These are phyloP conservation scores for Falcaria lacertinaria DNA, from an alignment of 2,888 invertebrate genomes.

Conservation along the genomic window DNA sequence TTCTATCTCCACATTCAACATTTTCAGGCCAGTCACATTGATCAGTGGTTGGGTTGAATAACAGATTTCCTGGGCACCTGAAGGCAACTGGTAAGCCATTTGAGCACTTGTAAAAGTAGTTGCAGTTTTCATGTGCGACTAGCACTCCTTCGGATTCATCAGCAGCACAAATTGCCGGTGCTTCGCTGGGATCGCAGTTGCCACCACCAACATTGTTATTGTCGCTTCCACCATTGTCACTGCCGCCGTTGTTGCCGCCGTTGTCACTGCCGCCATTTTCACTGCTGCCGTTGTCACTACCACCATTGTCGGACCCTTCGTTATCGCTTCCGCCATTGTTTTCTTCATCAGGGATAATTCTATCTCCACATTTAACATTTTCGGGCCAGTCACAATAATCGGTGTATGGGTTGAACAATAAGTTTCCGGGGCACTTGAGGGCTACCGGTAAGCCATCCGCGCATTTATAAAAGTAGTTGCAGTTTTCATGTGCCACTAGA, in stretches of 20 bases:
- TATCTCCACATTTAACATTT: slow-evolving; percentile 20
- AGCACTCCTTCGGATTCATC: slow-evolving; percentile 17
- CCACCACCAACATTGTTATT: slow-evolving; percentile 3
- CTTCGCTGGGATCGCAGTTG: slow-evolving; percentile 25
- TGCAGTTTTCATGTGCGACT: slow-evolving; percentile 34
- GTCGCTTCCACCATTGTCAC: slow-evolving; percentile 5
- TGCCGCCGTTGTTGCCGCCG: slow-evolving; percentile 5
- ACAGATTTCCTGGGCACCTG: slow-evolving; percentile 14
- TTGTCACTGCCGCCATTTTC: slow-evolving; percentile 6
- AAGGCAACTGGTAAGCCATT: slow-evolving; percentile 21
- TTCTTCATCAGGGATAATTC: slow-evolving; percentile 3
- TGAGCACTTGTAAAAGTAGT: slow-evolving; percentile 30
- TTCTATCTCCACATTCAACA: slow-evolving; percentile 29
- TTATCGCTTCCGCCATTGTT: slow-evolving; percentile 1
- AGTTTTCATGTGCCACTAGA: slow-evolving; percentile 27
- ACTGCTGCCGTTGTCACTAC: slow-evolving; percentile 4
- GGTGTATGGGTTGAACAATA: slow-evolving; percentile 27
- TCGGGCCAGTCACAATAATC: slow-evolving; percentile 29
- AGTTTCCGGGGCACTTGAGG: slow-evolving; percentile 14
- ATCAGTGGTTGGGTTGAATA: slow-evolving; percentile 26
- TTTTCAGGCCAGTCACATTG: slow-evolving; percentile 27
- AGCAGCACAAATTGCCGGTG: slow-evolving; percentile 27
- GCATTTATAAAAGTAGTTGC: slow-evolving; percentile 32
- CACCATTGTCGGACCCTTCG: no score
- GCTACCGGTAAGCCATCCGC: slow-evolving; percentile 21